A percentile compares a stretch with the other conserved stretches of the same genome.
Conservation (phyloP, 1,140 invertebrate genomes). For the Stegodyphus mimosarum region DNA sequence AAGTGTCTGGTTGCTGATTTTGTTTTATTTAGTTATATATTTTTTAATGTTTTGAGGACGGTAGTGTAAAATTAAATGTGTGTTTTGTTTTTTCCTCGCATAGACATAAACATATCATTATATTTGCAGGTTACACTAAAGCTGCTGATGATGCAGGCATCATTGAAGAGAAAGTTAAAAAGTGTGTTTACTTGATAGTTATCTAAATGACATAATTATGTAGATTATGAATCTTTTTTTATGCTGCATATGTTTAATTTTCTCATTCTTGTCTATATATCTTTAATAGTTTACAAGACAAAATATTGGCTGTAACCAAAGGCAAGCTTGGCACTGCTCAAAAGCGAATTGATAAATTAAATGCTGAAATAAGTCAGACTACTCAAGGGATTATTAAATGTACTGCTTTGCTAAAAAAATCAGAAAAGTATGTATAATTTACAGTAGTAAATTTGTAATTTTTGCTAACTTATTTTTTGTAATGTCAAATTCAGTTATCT, state of each 20-base stretch:
- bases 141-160: slow-evolving; percentile 14
- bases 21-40: too few relatives aligned
- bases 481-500: too few relatives aligned
- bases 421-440: slow-evolving; percentile 34
- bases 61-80: too few relatives aligned
- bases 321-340: slow-evolving; percentile 51
- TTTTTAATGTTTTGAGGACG: too few relatives aligned
- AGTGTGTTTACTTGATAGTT: slow-evolving; percentile 5
- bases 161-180: slow-evolving; percentile 46
- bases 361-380: slow-evolving; percentile 15
- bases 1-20: too few relatives aligned
- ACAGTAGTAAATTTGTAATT: not conserved
- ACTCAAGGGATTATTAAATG: slow-evolving; percentile 33
- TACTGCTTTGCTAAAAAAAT: slow-evolving; percentile 21
- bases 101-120: too few relatives aligned
- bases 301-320: slow-evolving; percentile 49
- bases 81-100: too few relatives aligned
- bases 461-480: not conserved
- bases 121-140: slow-evolving; percentile 19
- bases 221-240: not conserved
- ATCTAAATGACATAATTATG: not conserved
- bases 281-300: slow-evolving; percentile 22
- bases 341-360: slow-evolving; percentile 40
- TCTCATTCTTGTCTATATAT: not conserved
- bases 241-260: not conserved